Conservation (phyloP, 2,888 invertebrate species). For the Lochmaea capreae region DNA sequence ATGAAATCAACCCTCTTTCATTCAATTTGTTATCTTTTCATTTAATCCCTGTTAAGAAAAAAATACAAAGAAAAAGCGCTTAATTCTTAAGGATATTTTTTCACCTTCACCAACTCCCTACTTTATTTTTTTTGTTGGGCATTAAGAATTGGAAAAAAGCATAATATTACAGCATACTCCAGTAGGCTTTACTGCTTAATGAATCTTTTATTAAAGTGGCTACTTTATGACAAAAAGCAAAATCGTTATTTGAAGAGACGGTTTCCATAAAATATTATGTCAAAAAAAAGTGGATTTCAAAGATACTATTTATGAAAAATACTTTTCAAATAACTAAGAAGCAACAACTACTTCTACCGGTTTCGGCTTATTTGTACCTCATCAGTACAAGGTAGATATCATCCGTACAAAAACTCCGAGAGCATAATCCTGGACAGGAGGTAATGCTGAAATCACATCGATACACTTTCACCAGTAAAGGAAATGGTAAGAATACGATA, state of each 20-base stretch:
- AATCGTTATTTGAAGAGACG: conserved; percentile 3
- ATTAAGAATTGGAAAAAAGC: conserved; percentile 7
- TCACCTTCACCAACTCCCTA: neutral
- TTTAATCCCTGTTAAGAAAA: neutral
- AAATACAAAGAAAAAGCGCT: neutral
- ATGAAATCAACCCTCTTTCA: too few relatives aligned
- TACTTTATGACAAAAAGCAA: conserved; percentile 13
- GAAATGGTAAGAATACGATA: too few relatives aligned
- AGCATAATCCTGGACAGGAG: too few relatives aligned
- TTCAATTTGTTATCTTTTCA: too few relatives aligned
- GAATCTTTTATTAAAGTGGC: conserved; percentile 18
- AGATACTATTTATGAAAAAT: too few relatives aligned
- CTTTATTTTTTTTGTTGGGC: neutral
- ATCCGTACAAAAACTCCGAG: too few relatives aligned
- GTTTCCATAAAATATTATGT: conserved; percentile 13
- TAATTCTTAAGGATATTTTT: neutral
- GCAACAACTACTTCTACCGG: too few relatives aligned
- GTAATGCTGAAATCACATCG: too few relatives aligned
- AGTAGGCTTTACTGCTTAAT: conserved; percentile 27
- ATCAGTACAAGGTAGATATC: too few relatives aligned
- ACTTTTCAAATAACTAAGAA: too few relatives aligned
- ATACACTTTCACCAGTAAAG: too few relatives aligned
- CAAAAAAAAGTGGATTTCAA: neutral
- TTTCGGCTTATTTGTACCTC: too few relatives aligned
- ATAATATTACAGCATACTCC: neutral